Evolutionary conservation across 1,140 invertebrate genomes (phyloP), one percentile per base, ranked within the genome.

Genomic region (Batillaria attramentaria): DNA sequence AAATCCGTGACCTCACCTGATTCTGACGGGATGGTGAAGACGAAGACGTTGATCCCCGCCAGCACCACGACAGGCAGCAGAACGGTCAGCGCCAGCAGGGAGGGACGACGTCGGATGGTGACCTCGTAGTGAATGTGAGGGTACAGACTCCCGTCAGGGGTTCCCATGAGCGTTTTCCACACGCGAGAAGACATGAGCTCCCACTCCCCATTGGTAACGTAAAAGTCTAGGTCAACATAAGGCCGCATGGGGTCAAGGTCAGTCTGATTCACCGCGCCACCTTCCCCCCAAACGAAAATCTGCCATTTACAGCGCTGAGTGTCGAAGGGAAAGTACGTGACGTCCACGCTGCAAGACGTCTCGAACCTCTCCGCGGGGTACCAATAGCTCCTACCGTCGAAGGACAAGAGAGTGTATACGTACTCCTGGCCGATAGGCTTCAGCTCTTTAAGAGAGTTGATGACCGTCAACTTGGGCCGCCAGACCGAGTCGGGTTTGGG

Each of bases 11-110:
- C 66, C 3, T 60, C 33, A 73, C 79, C 74, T 46, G 79, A 57
- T n/a, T 81, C 79, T 33, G 69, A 68, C 35, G 79, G 74, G 28
- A 81, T 65, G 8, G 70, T 57, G 60, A 81, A 81, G 6, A 77
- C 79, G 4, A 81, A 50, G 18, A 81, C 68, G 57, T 81, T 81
- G 18, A 77, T 31, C 10, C 72, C 37, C n/a, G 66, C 65, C 57
- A 81, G 28, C 8, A 81, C 28, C 28, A 77, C 0, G 24, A 77
- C 66, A 35, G 79, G 79, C 31, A 81, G 31, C 10, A 81, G 33
- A 20, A 77, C 43, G 16, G 65, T 81, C 33, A 77, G 57, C 5
- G 66, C 70, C 20, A 65, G 41, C 6, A 77, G 39, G 16, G 69
- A 50, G 0, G 74, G 57, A 35, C 72, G 39, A 62, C 79, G 46